Base-by-base conservation (phyloP, 2,888 invertebrate species). In the Dynastes maya region DNA sequence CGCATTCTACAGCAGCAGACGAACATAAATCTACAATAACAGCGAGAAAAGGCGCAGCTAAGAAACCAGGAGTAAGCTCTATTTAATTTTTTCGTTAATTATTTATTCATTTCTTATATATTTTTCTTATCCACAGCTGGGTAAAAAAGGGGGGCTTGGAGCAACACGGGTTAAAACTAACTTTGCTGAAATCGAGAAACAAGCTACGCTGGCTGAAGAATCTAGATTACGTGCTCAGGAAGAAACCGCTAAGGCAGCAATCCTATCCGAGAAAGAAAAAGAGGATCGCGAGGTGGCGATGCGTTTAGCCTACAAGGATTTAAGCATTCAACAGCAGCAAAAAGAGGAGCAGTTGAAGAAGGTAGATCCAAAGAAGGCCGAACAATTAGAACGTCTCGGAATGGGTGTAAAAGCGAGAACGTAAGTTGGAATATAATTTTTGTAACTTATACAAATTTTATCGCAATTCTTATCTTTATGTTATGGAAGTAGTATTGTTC, bases 131-230 rank as follows among this genome's bases (percentile, higher is more conserved):
- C 5, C 8, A 11, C 83, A 96, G 96, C 86, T 97, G 84, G 97
- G 97, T 13, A 94, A 96, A 82, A 98, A 97, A 87, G 94, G 95
- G 58, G 96, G 96, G 0, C 90, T 99, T 76, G 99, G 99, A 71
- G 99, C 99, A 16, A 98, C 97, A 72, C 96, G 96, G 88, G 97
- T 99, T 37, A 95, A 95, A 85, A 93, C 97, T 2, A 97, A 98
- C 89, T 99, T 99, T 88, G 96, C 96, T 22, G 98, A 98, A 86
- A 93, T 99, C 80, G 98, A 99, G 89, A 93, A 94, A 82, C 95
- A 96, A 85, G 98, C 98, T 5, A 94, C 94, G 84, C 91, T 95
- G 88, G 94, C 95, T 2, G 96, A 97, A 89, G 95, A 96, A 87
- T 91, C 94, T 13, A 85, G 85, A 37, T 76, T 86, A 71, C 87